Conservation (phyloP, 1,140 invertebrate species). For the Drosophila littoralis region DNA sequence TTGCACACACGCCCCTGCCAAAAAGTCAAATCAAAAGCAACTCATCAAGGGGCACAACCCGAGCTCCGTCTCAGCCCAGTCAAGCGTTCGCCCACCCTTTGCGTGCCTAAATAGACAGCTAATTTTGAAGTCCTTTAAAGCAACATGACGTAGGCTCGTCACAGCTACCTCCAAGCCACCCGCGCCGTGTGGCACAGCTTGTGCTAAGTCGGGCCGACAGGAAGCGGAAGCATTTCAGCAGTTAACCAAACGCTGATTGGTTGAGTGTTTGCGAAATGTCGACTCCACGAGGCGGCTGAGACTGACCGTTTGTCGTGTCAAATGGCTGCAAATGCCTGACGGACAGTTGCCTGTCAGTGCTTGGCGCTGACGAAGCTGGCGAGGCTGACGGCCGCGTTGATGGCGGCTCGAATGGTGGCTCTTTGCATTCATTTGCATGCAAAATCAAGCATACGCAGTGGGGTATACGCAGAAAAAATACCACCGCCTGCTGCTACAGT, state of each 20-base stretch:
- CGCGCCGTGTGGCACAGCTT: not conserved
- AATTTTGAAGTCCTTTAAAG: constrained; percentile 77
- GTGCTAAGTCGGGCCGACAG: constrained; percentile 50
- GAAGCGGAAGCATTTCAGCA: constrained; percentile 79
- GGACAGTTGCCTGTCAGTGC: constrained; percentile 42
- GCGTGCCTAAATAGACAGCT: constrained; percentile 81
- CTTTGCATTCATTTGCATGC: constrained; percentile 80
- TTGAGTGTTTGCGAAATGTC: constrained; percentile 74
- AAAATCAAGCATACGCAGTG: constrained; percentile 61
- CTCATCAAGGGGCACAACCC: constrained; percentile 53
- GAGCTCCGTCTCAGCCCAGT: not conserved
- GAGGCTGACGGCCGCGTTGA: constrained; percentile 63
- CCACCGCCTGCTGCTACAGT: constrained; percentile 32
- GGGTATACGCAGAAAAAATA: constrained; percentile 1
- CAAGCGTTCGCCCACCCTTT: not conserved
- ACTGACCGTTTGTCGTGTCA: constrained; percentile 13
- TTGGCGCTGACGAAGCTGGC: constrained; percentile 43
- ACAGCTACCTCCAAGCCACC: constrained; percentile 9
- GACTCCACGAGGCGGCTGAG: constrained; percentile 20
- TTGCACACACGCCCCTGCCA: constrained; percentile 57
- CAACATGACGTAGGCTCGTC: constrained; percentile 70
- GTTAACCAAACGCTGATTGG: constrained; percentile 81
- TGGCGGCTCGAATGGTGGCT: constrained; percentile 71
- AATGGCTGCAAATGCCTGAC: constrained; percentile 30
- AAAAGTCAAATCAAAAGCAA: constrained; percentile 52